These are phyloP conservation scores for Tetropium fuscum DNA, from an alignment of 2,888 invertebrate genomes.

Conservation along the genomic window DNA sequence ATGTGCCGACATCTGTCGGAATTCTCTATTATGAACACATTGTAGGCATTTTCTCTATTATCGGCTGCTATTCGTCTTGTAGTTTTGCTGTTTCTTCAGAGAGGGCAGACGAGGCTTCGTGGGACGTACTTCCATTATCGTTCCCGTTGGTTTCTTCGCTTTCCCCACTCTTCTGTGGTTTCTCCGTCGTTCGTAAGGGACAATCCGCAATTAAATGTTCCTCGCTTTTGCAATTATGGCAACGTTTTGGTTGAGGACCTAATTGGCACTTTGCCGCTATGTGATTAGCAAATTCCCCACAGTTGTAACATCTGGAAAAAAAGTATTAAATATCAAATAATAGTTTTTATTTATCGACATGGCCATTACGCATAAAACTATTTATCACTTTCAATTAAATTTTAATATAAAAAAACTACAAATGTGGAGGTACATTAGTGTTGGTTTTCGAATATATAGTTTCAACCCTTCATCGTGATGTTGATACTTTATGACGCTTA, in stretches of 20 bases:
- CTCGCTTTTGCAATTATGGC: conserved; percentile 90
- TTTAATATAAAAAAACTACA: too few relatives aligned
- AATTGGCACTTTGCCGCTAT: conserved; percentile 90
- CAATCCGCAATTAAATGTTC: conserved; percentile 93
- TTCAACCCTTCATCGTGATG: too few relatives aligned
- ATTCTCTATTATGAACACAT: conserved; percentile 41
- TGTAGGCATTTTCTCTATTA: conserved; percentile 35
- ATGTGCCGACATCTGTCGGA: conserved; percentile 35
- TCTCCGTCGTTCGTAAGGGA: conserved; percentile 70
- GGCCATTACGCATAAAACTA: too few relatives aligned
- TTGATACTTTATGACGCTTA: too few relatives aligned
- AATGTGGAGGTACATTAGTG: too few relatives aligned
- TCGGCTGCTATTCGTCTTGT: conserved; percentile 38
- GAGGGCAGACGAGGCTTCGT: conserved; percentile 36
- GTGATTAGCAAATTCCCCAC: conserved; percentile 93
- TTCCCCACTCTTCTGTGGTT: conserved; percentile 22
- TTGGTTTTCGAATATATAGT: too few relatives aligned
- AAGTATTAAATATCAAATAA: too few relatives aligned
- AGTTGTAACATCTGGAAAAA: conserved; percentile 85
- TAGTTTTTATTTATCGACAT: too few relatives aligned
- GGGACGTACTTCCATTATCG: conserved; percentile 49
- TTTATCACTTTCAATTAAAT: too few relatives aligned
- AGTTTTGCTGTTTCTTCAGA: conserved; percentile 36
- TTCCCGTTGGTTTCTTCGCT: conserved; percentile 35
- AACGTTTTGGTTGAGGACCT: conserved; percentile 91